Conservation (phyloP, 1,140 invertebrate genomes). For the Chelonus insularis region DNA sequence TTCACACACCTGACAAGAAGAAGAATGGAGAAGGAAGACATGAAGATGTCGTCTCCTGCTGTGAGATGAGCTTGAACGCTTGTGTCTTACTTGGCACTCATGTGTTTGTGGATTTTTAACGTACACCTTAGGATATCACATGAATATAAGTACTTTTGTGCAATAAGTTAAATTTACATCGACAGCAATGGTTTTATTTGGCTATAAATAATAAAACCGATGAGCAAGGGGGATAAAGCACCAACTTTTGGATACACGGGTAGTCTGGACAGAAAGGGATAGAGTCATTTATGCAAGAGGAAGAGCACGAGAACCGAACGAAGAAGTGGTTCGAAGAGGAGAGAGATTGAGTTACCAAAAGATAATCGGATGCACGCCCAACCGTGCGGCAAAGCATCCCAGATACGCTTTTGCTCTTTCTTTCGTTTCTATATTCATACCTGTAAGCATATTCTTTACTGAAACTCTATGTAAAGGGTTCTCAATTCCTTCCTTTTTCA, state of each 20-base stretch:
- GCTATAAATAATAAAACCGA: constrained; percentile 6
- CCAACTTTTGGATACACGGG: background rate
- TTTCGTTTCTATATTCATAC: background rate
- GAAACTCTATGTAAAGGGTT: background rate
- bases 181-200: constrained; percentile 16
- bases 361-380: constrained; percentile 52
- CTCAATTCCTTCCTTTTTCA: background rate
- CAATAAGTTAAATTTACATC: constrained; percentile 13
- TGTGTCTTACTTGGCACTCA: constrained; percentile 10
- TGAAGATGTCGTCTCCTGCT: constrained; percentile 38
- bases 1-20: constrained; percentile 35
- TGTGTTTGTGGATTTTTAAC: background rate
- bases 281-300: constrained; percentile 8
- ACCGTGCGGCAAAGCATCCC: constrained; percentile 39
- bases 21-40: constrained; percentile 37
- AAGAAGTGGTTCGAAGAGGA: constrained; percentile 29
- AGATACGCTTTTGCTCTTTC: constrained; percentile 31
- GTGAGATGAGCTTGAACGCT: constrained; percentile 38
- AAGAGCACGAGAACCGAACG: background rate
- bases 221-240: background rate
- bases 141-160: background rate
- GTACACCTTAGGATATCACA: background rate
- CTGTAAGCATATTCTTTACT: background rate
- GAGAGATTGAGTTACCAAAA: constrained; percentile 51
- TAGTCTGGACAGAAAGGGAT: constrained; percentile 7